Conservation (phyloP, 1,140 invertebrate species). For the Hyles euphorbiae region DNA sequence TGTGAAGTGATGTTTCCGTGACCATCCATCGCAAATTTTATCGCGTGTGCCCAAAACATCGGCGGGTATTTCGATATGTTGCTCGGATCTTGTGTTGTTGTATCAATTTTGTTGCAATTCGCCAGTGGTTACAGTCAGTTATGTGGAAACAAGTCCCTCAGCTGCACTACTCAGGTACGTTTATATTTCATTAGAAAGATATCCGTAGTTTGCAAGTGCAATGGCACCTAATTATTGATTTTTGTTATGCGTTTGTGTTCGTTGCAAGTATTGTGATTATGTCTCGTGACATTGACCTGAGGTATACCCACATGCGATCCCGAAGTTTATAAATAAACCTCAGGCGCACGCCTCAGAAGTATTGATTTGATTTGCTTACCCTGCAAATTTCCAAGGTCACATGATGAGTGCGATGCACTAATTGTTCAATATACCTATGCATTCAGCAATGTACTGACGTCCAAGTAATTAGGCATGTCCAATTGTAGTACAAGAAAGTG, state of each 20-base stretch:
- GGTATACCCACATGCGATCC: not conserved
- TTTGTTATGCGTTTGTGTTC: not conserved
- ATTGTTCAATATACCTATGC: not conserved
- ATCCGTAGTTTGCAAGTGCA: not conserved
- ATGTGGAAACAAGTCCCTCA: conserved; percentile 43
- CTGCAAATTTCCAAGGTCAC: too few species aligned
- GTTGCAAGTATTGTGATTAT: not conserved
- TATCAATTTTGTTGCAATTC: conserved; percentile 23
- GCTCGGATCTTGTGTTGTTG: conserved; percentile 3
- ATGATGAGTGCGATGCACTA: not conserved
- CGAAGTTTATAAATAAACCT: not conserved
- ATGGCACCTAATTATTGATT: conserved; percentile 2
- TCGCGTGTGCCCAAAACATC: not conserved
- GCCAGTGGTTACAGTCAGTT: conserved; percentile 32
- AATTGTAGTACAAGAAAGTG: too few species aligned
- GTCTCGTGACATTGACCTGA: conserved; percentile 2
- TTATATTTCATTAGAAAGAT: too few species aligned
- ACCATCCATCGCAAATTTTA: not conserved
- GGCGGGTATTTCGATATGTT: conserved; percentile 5
- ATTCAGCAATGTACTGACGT: too few species aligned
- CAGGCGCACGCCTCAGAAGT: not conserved
- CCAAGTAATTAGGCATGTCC: too few species aligned
- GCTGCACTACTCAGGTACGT: conserved; percentile 48
- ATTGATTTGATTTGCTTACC: too few species aligned
- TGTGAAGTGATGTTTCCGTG: conserved; percentile 3